A percentile compares a stretch with the other conserved stretches of the same genome.
Conservation (phyloP, 2,113 vertebrate genomes). For the Neoarius graeffei region DNA sequence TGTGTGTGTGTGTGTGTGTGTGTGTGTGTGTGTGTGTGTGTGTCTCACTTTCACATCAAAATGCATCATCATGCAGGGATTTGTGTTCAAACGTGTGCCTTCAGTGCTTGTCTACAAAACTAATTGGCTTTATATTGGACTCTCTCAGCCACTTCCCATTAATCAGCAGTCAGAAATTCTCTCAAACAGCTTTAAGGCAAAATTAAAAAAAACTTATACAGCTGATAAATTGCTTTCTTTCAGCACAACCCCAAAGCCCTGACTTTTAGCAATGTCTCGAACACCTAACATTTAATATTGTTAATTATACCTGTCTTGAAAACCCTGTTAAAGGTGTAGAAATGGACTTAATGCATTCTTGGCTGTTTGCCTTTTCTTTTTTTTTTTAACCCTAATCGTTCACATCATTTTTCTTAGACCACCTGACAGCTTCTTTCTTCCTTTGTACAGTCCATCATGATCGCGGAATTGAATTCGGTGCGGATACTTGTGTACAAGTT, state of each 20-base stretch:
- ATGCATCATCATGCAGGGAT: not conserved
- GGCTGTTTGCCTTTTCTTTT: not conserved
- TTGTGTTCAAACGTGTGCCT: not conserved
- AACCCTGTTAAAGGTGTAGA: not conserved
- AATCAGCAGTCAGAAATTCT: not conserved
- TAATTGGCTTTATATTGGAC: not conserved
- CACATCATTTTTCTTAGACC: not conserved
- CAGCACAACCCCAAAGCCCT: not conserved
- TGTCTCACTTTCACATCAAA: not conserved
- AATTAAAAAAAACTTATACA: not conserved
- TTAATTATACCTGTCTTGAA: not conserved
- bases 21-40: slow-evolving; percentile 12
- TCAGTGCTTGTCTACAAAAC: not conserved
- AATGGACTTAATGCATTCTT: not conserved
- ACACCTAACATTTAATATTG: not conserved
- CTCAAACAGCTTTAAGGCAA: not conserved
- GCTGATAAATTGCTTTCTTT: not conserved
- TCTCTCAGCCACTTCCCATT: not conserved
- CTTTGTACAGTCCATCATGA: not conserved
- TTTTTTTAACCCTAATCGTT: not conserved
- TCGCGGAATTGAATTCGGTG: not conserved
- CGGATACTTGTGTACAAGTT: not conserved
- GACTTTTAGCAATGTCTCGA: not conserved
- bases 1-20: slow-evolving; percentile 14
- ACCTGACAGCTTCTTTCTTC: not conserved